These are phyloP conservation scores for Sebastes fasciatus DNA, from an alignment of 2,113 vertebrate species.

Conservation along the genomic window DNA sequence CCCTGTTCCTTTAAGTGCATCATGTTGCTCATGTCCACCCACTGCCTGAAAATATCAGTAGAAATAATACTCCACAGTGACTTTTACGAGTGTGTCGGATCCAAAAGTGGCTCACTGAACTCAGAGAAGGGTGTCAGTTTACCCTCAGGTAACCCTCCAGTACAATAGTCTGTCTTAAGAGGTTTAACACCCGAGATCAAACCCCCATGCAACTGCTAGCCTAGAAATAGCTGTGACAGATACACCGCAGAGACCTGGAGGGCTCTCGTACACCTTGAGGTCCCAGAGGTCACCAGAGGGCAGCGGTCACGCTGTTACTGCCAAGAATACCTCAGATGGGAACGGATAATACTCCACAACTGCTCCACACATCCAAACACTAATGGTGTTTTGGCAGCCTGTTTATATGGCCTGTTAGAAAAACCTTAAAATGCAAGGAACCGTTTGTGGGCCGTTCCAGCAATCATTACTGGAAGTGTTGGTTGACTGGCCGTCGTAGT, in stretches of 20 bases:
- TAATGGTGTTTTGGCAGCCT: constrained; percentile 72
- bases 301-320: constrained; percentile 3
- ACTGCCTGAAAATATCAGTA: constrained; percentile 13
- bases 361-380: constrained; percentile 55
- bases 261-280: constrained; percentile 30
- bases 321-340: constrained; percentile 54
- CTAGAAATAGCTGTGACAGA: constrained; percentile 47
- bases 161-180: constrained; percentile 41
- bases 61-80: constrained; percentile 9
- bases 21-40: neutral
- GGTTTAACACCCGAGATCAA: constrained; percentile 32
- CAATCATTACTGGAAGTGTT: constrained; percentile 66
- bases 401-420: constrained; percentile 63
- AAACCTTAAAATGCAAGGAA: constrained; percentile 54
- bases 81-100: constrained; percentile 27
- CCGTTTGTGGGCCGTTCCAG: constrained; percentile 45
- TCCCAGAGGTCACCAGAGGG: constrained; percentile 32
- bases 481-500: constrained; percentile 61
- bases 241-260: neutral
- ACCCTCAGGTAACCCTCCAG: constrained; percentile 43
- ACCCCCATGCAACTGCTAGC: neutral
- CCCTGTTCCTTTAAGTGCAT: neutral
- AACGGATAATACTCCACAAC: constrained; percentile 22
- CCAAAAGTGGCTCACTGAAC: constrained; percentile 32
- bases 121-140: constrained; percentile 7